These are phyloP conservation scores for Gryllus bimaculatus DNA, from an alignment of 1,140 invertebrate species.

Conservation along the genomic window DNA sequence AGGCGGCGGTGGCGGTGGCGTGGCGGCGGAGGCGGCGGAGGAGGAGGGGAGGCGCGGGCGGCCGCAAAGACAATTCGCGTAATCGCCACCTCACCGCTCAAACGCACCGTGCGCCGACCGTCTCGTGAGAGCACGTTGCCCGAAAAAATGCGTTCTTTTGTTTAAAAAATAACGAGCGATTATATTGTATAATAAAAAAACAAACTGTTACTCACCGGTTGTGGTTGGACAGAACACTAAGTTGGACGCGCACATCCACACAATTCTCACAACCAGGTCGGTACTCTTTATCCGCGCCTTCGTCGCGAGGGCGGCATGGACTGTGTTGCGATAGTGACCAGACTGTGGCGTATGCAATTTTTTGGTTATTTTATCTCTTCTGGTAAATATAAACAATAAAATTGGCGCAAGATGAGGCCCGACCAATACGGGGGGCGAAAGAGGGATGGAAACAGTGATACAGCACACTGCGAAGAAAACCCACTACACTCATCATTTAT, in stretches of 20 bases:
- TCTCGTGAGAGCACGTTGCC: neutral
- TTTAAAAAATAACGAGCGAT: neutral
- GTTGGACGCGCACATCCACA: neutral
- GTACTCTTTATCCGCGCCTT: neutral
- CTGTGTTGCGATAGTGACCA: too few species aligned
- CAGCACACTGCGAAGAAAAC: neutral
- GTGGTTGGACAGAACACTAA: neutral
- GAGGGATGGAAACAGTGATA: neutral
- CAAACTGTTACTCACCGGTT: neutral
- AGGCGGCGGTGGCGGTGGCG: conserved; percentile 7
- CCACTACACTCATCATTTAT: neutral
- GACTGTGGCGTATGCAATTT: neutral
- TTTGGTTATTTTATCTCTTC: too few species aligned
- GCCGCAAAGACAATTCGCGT: conserved; percentile 17
- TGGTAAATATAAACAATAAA: neutral
- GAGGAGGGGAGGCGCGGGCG: neutral
- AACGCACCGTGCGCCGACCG: neutral
- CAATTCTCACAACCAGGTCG: neutral
- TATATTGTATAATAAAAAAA: neutral
- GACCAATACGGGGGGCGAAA: neutral
- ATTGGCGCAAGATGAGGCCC: neutral
- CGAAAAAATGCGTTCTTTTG: neutral
- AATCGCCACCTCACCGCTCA: neutral
- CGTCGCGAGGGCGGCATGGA: too few species aligned
- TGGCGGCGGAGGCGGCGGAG: conserved; percentile 9